Evolutionary conservation across 1,140 invertebrate genomes (phyloP), one percentile per base, ranked within the genome.

Genomic region (Heliconius melpomene): DNA sequence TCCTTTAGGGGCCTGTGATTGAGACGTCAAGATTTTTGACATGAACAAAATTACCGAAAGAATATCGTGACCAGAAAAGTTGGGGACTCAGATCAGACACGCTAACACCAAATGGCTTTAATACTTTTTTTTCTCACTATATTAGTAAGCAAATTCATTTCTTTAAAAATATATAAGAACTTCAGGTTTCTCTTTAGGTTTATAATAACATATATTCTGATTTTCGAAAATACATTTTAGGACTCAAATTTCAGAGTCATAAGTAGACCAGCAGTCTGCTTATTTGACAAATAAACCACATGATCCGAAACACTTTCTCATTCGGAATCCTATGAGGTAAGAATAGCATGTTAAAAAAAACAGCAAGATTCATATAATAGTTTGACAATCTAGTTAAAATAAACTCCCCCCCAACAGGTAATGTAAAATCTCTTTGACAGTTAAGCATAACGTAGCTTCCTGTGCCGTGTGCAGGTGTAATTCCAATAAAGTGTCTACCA

Each of bases 21-120:
- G 88, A 93, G 86, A 86, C 81, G 89, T 93, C 89, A 93, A 87
- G 85, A 79, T 77, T 77, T 82, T 74, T 89, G 90, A 92, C 89
- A 88, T 80, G 81, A 86, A 84, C 84, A 88, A 90, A 91, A 90
- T 92, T 90, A 86, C 85, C 87, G 85, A 82, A 86, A 91, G 88
- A 91, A 86, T 88, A 86, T 86, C 87, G 87, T 89, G 85, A 91
- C 84, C 82, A 82, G 89, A 88, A 88, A 89, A 76, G 78, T 84
- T 74, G 83, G 75, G 81, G 79, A 74, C 77, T 52, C 82, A 85
- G 87, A 87, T 89, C 60, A 29, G 26, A 84, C 85, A 89, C 85
- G 92, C 85, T 89, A 92, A 81, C 87, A 82, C 77, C 92, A 92
- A 87, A 88, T 90, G 92, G 29, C 84, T 82, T 81, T 77, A 76